These are phyloP conservation scores for Hirtodrosophila histrioides DNA, from an alignment of 2,888 invertebrate genomes.

Conservation along the genomic window DNA sequence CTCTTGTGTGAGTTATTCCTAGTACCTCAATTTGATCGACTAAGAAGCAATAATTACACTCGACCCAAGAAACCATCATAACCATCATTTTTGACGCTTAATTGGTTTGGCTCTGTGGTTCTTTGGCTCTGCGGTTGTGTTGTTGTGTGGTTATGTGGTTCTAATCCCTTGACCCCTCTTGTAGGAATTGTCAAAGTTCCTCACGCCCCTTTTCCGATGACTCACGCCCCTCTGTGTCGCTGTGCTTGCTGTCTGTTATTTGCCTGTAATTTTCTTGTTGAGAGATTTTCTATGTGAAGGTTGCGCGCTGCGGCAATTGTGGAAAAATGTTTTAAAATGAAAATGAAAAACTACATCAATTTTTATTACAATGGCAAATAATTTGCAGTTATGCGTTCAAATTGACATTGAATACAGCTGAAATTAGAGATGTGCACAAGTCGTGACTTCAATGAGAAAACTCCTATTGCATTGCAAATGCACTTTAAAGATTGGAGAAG, in stretches of 20 bases:
- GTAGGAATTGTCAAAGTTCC: slow-evolving; percentile 58
- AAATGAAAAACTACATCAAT: slow-evolving; percentile 53
- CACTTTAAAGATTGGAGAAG: too few species aligned
- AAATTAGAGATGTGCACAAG: slow-evolving; percentile 10
- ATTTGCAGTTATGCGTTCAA: slow-evolving; percentile 69
- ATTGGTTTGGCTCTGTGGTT: slow-evolving; percentile 33
- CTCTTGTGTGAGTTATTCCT: slow-evolving; percentile 9
- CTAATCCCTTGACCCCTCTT: slow-evolving; percentile 65
- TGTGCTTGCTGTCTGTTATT: slow-evolving; percentile 8
- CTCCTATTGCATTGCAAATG: not conserved
- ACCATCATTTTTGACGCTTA: slow-evolving; percentile 52
- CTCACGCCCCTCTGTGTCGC: slow-evolving; percentile 29
- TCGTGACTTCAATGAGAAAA: slow-evolving; percentile 8
- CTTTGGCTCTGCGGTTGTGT: slow-evolving; percentile 5
- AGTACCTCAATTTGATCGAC: slow-evolving; percentile 64
- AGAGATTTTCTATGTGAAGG: slow-evolving; percentile 83
- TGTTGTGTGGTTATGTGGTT: slow-evolving; percentile 29
- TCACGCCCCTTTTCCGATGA: slow-evolving; percentile 34
- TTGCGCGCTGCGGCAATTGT: slow-evolving; percentile 58
- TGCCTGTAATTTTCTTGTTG: slow-evolving; percentile 81
- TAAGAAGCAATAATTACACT: slow-evolving; percentile 56
- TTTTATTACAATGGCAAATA: slow-evolving; percentile 78
- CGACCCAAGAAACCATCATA: slow-evolving; percentile 55
- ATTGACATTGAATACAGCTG: slow-evolving; percentile 60
- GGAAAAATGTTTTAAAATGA: slow-evolving; percentile 25